phyloP scores from a whole-genome alignment of 2,888 invertebrate species.

The Tribolium freemani region DNA sequence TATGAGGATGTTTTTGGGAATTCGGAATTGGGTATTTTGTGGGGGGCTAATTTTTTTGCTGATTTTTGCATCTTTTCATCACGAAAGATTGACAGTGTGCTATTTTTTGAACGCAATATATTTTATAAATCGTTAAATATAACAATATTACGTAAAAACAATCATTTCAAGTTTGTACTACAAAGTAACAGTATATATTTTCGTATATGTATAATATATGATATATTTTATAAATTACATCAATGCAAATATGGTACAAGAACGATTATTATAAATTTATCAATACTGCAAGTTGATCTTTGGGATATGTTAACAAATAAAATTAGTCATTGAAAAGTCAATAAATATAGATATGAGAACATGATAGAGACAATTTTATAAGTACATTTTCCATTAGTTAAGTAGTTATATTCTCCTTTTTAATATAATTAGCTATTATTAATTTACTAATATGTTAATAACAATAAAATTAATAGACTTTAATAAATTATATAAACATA shows the following conservation, averaged over 20 bases:
- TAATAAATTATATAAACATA: conserved; percentile 41
- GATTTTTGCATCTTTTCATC: too few species aligned
- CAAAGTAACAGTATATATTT: conserved; percentile 61
- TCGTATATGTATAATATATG: conserved; percentile 59
- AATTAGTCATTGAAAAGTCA: conserved; percentile 37
- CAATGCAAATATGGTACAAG: conserved; percentile 53
- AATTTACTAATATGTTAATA: conserved; percentile 46
- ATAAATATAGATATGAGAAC: conserved; percentile 47
- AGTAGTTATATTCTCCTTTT: conserved; percentile 35
- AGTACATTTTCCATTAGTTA: conserved; percentile 42
- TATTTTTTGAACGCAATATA: conserved; percentile 60
- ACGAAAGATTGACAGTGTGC: too few species aligned
- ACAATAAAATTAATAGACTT: conserved; percentile 51
- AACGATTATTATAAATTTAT: conserved; percentile 52
- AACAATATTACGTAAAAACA: conserved; percentile 66
- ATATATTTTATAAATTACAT: conserved; percentile 52
- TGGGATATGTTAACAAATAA: conserved; percentile 52
- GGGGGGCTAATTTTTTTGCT: too few species aligned
- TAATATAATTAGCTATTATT: conserved; percentile 46
- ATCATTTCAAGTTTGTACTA: conserved; percentile 64
- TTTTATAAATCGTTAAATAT: conserved; percentile 64
- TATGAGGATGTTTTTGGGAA: too few species aligned
- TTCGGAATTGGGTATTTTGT: too few species aligned
- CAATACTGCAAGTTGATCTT: conserved; percentile 55
- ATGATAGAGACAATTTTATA: conserved; percentile 45